Evolutionary conservation across 1,140 invertebrate species (phyloP).

Genomic region (Magallana ariakensis): DNA sequence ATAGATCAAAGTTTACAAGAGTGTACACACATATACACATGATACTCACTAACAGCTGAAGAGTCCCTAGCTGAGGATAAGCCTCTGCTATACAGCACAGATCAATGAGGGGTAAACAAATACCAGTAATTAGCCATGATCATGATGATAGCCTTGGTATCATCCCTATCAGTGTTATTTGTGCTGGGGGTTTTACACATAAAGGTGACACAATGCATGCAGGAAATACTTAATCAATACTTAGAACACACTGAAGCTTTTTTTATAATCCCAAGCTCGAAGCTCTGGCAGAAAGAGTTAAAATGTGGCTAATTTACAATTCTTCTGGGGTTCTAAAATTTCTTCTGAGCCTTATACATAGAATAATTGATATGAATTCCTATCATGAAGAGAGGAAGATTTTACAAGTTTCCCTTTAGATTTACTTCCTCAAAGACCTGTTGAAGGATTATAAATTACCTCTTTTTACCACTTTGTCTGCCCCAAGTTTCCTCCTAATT

Average conservation of each 20-base stretch:
- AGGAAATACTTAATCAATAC: background rate
- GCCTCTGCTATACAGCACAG: too few relatives aligned
- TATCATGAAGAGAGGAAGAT: background rate
- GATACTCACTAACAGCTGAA: background rate
- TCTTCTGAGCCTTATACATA: background rate
- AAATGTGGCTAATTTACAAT: background rate
- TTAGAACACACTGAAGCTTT: background rate
- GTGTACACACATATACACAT: background rate
- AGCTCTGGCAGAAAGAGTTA: background rate
- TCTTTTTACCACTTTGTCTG: background rate
- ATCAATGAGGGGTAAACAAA: background rate
- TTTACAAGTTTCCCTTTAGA: background rate
- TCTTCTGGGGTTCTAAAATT: background rate
- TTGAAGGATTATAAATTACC: background rate
- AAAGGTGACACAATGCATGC: background rate
- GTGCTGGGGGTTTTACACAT: slow-evolving; percentile 8
- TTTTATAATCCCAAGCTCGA: background rate
- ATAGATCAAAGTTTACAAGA: too few relatives aligned
- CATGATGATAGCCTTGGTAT: background rate
- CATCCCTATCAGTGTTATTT: background rate
- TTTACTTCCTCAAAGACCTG: background rate
- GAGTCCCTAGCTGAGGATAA: background rate
- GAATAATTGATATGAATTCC: background rate
- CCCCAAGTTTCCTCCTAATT: background rate
- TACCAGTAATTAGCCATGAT: slow-evolving; percentile 24